These are phyloP conservation scores for Typhlomys cinereus DNA, from an alignment of 2,113 vertebrate species.

Conservation along the genomic window DNA sequence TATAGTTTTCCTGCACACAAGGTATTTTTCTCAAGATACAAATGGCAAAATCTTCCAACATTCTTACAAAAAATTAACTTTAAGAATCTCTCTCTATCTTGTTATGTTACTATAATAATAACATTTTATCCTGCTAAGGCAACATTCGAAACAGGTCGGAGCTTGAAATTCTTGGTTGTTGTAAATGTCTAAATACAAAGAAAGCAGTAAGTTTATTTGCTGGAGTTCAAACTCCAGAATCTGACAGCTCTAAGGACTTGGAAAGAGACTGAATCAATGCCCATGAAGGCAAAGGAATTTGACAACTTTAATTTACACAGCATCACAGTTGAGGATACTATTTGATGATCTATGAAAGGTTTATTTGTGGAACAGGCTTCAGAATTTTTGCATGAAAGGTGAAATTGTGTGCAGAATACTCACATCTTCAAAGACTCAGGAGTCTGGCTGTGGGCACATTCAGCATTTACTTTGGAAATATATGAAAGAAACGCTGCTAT, in stretches of 20 bases:
- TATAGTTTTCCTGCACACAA: neutral
- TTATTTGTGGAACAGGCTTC: constrained; percentile 53
- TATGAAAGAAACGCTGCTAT: constrained; percentile 64
- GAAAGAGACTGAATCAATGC: constrained; percentile 53
- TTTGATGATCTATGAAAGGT: constrained; percentile 70
- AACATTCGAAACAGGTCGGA: constrained; percentile 63
- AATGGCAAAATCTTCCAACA: constrained; percentile 46
- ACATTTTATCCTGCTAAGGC: constrained; percentile 32
- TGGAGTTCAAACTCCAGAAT: constrained; percentile 52
- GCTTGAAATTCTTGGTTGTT: constrained; percentile 59
- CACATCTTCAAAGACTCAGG: constrained; percentile 61
- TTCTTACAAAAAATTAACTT: constrained; percentile 8
- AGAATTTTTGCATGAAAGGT: constrained; percentile 70
- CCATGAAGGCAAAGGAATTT: constrained; percentile 61
- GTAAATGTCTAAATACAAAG: constrained; percentile 64
- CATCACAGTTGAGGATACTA: constrained; percentile 32
- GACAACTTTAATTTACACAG: constrained; percentile 66
- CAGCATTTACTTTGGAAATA: constrained; percentile 68
- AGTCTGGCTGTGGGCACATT: constrained; percentile 30
- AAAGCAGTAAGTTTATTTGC: constrained; percentile 50
- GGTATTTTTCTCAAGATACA: constrained; percentile 33
- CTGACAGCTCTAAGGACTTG: constrained; percentile 49
- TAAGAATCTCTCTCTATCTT: constrained; percentile 16
- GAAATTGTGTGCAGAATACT: constrained; percentile 53
- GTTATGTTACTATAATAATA: constrained; percentile 56